Percentiles rank a stretch among this genome's conserved stretches.
phyloP scores from a whole-genome alignment of 1,140 invertebrate genomes.

The Tetramorium simillimum region DNA sequence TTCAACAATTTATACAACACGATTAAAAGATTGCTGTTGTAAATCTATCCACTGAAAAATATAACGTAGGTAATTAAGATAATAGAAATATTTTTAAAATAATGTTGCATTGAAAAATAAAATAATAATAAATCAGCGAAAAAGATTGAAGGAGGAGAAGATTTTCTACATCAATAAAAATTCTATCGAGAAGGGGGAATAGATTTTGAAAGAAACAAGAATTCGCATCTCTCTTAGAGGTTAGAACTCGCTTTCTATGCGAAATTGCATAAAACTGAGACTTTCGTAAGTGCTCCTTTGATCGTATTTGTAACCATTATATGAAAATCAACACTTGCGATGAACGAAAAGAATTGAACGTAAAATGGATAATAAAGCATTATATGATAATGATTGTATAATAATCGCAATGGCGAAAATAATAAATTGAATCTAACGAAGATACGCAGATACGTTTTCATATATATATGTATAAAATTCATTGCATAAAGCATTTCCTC shows the following conservation, averaged over 20 bases:
- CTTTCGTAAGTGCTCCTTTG: not conserved
- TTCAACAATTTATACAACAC: not conserved
- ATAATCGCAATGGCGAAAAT: not conserved
- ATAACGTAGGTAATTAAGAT: not conserved
- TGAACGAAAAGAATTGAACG: not conserved
- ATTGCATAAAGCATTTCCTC: not conserved
- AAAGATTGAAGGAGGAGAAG: not conserved
- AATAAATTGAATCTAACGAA: not conserved
- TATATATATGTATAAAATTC: not conserved
- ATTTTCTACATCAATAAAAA: not conserved
- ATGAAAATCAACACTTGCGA: not conserved
- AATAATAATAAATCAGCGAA: not conserved
- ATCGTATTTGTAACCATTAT: not conserved
- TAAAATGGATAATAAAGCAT: not conserved
- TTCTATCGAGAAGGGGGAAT: not conserved
- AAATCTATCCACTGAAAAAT: not conserved
- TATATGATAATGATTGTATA: not conserved
- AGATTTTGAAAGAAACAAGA: not conserved
- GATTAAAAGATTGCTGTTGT: not conserved
- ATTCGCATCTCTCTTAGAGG: not conserved
- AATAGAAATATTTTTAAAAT: not conserved
- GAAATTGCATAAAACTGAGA: not conserved
- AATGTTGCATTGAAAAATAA: not conserved
- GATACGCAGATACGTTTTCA: not conserved
- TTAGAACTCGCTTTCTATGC: not conserved